These are phyloP conservation scores for Reinhardtius hippoglossoides DNA, from an alignment of 2,113 vertebrate species.

Conservation along the genomic window DNA sequence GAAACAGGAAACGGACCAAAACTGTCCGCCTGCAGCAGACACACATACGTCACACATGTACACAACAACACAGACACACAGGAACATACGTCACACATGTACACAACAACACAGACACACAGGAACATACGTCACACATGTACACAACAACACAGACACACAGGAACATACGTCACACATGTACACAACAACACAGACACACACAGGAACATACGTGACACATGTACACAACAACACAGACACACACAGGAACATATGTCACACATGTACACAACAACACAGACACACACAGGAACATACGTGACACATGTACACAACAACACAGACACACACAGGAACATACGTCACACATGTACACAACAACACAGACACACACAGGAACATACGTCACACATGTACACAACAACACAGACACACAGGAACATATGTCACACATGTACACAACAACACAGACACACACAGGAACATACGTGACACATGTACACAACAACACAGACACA, in stretches of 20 bases:
- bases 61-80: not conserved
- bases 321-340: not conserved
- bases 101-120: not conserved
- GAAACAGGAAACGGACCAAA: constrained; percentile 39
- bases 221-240: not conserved
- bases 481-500: no score
- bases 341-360: no score
- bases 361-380: no score
- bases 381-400: no score
- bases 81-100: no score
- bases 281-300: not conserved
- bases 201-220: not conserved
- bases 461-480: no score
- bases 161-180: not conserved
- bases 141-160: not conserved
- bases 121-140: not conserved
- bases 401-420: no score
- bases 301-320: not conserved
- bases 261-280: not conserved
- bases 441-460: no score
- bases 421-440: no score
- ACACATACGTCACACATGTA: not conserved
- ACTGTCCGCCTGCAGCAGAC: constrained; percentile 26
- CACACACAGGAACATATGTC: no score
- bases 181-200: not conserved